phyloP scores from a whole-genome alignment of 1,140 invertebrate species.

The Lordiphosa stackelbergi region DNA sequence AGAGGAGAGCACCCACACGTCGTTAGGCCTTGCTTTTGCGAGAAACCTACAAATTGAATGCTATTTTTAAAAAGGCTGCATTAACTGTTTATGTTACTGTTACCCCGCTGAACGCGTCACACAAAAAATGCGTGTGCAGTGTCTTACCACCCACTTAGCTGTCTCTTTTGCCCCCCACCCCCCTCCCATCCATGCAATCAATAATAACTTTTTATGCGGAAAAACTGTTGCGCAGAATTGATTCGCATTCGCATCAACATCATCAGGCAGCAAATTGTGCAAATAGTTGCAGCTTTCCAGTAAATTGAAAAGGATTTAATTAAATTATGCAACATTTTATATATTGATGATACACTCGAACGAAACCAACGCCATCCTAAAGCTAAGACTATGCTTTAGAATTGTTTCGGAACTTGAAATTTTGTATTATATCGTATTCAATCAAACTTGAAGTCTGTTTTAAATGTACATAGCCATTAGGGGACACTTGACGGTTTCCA shows the following conservation, averaged over 20 bases:
- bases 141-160: background rate
- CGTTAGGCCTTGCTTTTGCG: no score
- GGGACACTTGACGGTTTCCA: no score
- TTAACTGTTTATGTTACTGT: slow-evolving; percentile 11
- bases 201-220: slow-evolving; percentile 10
- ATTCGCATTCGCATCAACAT: slow-evolving; percentile 4
- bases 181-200: slow-evolving; percentile 5
- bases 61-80: slow-evolving; percentile 8
- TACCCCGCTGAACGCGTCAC: slow-evolving; percentile 1
- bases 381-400: no score
- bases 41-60: background rate
- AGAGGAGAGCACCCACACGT: background rate
- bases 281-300: slow-evolving; percentile 11
- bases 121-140: background rate
- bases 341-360: no score
- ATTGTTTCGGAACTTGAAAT: no score
- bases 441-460: no score
- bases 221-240: background rate
- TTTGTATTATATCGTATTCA: no score
- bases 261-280: slow-evolving; percentile 10
- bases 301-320: slow-evolving; percentile 12
- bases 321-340: slow-evolving; percentile 7
- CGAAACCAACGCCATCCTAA: no score
- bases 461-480: no score
- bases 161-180: background rate